Evolutionary conservation across 2,797 vertebrate genomes (phyloP).

Genomic region (Microctenopoma stevenorrisi): DNA sequence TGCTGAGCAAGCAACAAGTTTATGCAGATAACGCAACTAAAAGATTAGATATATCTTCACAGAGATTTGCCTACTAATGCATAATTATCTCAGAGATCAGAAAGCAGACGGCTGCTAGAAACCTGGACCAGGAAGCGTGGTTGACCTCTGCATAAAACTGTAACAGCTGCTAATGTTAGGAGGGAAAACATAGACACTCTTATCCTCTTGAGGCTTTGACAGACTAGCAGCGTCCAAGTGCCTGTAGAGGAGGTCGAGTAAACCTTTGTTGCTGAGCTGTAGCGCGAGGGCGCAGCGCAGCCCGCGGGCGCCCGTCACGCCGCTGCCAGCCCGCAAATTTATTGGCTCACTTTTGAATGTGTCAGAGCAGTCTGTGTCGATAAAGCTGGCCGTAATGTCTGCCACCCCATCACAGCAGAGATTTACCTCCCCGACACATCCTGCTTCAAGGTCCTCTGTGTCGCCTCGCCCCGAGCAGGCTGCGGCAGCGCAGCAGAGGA

Average conservation of each 20-base stretch:
- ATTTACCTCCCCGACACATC: constrained; percentile 83
- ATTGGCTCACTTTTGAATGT: constrained; percentile 81
- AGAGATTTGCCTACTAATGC: too few species aligned
- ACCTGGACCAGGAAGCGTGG: too few species aligned
- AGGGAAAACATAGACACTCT: too few species aligned
- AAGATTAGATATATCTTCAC: too few species aligned
- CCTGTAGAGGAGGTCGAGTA: constrained; percentile 71
- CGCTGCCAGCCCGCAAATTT: constrained; percentile 71
- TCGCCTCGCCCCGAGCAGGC: constrained; percentile 32
- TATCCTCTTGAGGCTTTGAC: constrained; percentile 21
- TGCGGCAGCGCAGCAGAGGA: constrained; percentile 17
- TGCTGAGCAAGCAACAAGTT: background rate
- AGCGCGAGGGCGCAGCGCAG: constrained; percentile 50
- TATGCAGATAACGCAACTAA: background rate
- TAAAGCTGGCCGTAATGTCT: constrained; percentile 88
- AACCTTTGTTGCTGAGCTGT: constrained; percentile 78
- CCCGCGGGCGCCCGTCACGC: constrained; percentile 73
- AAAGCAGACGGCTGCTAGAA: too few species aligned
- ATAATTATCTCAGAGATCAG: too few species aligned
- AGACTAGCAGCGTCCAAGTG: background rate
- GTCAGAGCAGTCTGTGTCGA: constrained; percentile 83
- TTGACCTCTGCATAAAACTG: too few species aligned
- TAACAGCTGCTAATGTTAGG: too few species aligned
- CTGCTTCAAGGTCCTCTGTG: constrained; percentile 85
- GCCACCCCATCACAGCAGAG: constrained; percentile 78